A percentile compares a stretch with the other conserved stretches of the same genome.
Conservation (phyloP, 2,113 vertebrate species). For the Microtus oregoni region DNA sequence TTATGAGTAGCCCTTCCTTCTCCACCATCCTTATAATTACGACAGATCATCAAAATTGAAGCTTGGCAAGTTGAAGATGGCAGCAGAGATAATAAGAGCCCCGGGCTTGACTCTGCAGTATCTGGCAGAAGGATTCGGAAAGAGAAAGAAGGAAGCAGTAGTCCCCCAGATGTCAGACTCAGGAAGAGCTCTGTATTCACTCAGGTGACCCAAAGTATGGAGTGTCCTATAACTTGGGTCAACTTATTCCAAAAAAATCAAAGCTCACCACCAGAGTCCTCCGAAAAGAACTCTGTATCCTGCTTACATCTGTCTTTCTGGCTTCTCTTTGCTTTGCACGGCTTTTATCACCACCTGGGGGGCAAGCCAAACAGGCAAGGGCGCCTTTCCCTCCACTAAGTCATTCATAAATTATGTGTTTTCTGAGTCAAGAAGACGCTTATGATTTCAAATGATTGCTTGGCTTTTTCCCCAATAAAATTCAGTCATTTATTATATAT, state of each 20-base stretch:
- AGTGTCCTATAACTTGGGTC: neutral
- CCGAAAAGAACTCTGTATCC: conserved; percentile 10
- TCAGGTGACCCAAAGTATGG: neutral
- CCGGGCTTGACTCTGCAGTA: neutral
- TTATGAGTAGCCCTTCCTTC: neutral
- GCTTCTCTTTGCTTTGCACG: conserved; percentile 42
- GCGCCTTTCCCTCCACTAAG: conserved; percentile 67
- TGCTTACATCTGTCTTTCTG: conserved; percentile 68
- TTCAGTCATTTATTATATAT: conserved; percentile 73
- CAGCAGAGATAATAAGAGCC: neutral
- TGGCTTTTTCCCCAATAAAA: conserved; percentile 73
- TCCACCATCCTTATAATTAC: neutral
- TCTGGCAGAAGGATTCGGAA: neutral
- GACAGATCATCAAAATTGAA: conserved; percentile 8
- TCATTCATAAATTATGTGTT: conserved; percentile 76
- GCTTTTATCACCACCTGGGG: conserved; percentile 74
- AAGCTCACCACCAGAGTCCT: conserved; percentile 54
- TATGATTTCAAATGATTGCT: conserved; percentile 75
- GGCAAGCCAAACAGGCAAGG: conserved; percentile 74
- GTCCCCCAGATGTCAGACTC: neutral
- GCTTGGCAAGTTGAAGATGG: neutral
- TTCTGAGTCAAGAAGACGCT: conserved; percentile 73
- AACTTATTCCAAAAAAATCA: conserved; percentile 40
- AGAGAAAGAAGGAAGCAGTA: fast-evolving
- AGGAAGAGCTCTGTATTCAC: neutral